Base-by-base conservation (phyloP, 2,888 invertebrate genomes). In the Drosophila macrospina region DNA sequence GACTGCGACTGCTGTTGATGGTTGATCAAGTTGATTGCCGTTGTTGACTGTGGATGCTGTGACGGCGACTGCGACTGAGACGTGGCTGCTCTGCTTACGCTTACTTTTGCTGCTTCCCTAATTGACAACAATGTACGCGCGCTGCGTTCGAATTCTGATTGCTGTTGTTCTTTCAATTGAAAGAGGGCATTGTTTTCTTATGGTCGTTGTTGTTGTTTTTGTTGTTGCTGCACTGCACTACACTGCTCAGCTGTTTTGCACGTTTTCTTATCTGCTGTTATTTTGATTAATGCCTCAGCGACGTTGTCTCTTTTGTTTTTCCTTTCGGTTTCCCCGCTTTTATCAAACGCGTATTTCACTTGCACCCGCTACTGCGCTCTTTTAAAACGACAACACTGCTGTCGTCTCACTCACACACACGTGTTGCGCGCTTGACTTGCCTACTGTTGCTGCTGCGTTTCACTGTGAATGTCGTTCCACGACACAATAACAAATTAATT, bases 401-500 rank as follows among this genome's bases (percentile, higher is more conserved):
- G 74, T 72, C 42, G 50, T 74, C 64, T 68, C 75, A 20, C 63
- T 80, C 51, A 4, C 51, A 59, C 81, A 54, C 75, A 78, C 75
- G 69, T 74, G 80, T 69, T 80, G 78, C 80, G 78, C 80, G 59
- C 62, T 51, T 69, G 64, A 62, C 73, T 78, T 45, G 61, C 26
- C 28, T 51, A 54, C 15, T 54, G 55, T 34, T 47, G 57, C 36
- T 69, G 52, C 44, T 61, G 54, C 73, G 78, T 56, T 72, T 78
- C 73, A 60, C 63, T 75, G 85, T 69, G 69, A 82, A 69, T 85
- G 77, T 56, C 71, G 78, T 67, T 30, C 36, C 28, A 15, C 59
- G 48, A 54, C 56, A 84, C 76, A 86, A 81, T 74, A 84, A 88
- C 83, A 86, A 82, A 72, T 86, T 78, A 77, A 87, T 82, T 82